Evolutionary conservation across 2,888 invertebrate species (phyloP), one percentile per base, ranked within the genome.

Genomic region (Loripinus fragilis): DNA sequence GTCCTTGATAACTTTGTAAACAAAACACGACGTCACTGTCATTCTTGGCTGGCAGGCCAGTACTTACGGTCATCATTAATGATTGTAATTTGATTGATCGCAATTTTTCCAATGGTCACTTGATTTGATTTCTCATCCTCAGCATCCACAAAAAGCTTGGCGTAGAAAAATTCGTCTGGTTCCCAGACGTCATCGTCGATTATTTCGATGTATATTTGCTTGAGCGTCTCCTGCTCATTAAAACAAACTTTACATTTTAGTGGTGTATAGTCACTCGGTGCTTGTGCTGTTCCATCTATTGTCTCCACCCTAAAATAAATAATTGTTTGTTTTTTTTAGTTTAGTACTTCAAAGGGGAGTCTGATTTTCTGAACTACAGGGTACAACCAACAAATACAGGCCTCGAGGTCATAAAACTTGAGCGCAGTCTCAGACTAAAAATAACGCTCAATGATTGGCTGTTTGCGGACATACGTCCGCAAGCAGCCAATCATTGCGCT

Each of bases 131-230:
- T 87, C 71, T 90, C 91, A 81, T 91, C 91, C 45, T 86, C 74
- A 10, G 85, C 83, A 45, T 89, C 88, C 25, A 91, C 42, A 73
- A 80, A 86, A 7, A 95, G 88, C 86, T 95, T 94, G 30, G 95
- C 94, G 90, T 95, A 95, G 91, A 95, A 95, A 80, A 95, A 95
- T 90, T 95, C 95, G 88, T 95, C 95, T 0, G 95, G 95, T 90
- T 95, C 95, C 95, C 95, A 95, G 79, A 95, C 94, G 77, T 95
- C 94, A 85, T 95, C 95, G 76, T 95, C 94, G 12, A 95, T 92
- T 76, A 95, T 94, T 81, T 94, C 94, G 1, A 95, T 92, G 35
- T 91, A 91, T 17, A 95, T 86, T 82, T 93, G 90, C 87, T 95
- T 94, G 80, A 94, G 93, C 35, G 89, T 91, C 83, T 95, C 95